These are phyloP conservation scores for Drosophila lacertosa DNA, from an alignment of 1,140 invertebrate genomes.

Conservation along the genomic window DNA sequence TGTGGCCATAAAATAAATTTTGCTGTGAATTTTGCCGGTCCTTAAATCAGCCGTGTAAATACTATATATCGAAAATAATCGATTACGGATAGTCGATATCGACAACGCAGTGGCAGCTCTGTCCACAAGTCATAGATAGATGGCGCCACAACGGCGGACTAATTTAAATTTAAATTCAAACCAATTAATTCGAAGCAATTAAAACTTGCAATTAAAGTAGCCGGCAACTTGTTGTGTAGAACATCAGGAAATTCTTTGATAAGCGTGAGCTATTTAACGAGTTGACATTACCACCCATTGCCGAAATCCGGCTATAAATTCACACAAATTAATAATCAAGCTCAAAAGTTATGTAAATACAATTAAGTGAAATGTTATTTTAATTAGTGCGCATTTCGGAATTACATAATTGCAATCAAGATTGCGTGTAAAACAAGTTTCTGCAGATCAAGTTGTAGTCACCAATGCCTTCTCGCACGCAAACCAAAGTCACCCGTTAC, in stretches of 20 bases:
- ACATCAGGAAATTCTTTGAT: not conserved
- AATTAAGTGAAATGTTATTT: constrained; percentile 77
- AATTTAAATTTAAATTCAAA: constrained; percentile 5
- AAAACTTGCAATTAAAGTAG: not conserved
- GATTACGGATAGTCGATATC: constrained; percentile 4
- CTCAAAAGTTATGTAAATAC: constrained; percentile 56
- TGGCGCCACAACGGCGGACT: constrained; percentile 2
- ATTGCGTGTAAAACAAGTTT: constrained; percentile 76
- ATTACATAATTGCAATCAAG: constrained; percentile 80
- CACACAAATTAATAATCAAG: constrained; percentile 17
- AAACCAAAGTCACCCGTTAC: constrained; percentile 40
- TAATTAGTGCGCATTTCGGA: constrained; percentile 76
- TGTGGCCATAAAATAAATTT: constrained; percentile 15
- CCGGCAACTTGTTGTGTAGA: not conserved
- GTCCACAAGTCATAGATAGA: not conserved
- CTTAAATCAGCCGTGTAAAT: constrained; percentile 13
- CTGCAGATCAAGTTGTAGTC: constrained; percentile 63
- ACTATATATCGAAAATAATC: not conserved
- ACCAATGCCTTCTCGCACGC: constrained; percentile 46
- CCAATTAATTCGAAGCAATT: not conserved
- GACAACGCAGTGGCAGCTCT: not conserved
- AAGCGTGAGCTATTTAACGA: not conserved
- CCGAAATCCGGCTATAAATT: constrained; percentile 1
- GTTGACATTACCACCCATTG: constrained; percentile 4
- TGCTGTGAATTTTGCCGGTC: constrained; percentile 1